Conservation (phyloP, 2,797 vertebrate species). For the Mastacembelus armatus region DNA sequence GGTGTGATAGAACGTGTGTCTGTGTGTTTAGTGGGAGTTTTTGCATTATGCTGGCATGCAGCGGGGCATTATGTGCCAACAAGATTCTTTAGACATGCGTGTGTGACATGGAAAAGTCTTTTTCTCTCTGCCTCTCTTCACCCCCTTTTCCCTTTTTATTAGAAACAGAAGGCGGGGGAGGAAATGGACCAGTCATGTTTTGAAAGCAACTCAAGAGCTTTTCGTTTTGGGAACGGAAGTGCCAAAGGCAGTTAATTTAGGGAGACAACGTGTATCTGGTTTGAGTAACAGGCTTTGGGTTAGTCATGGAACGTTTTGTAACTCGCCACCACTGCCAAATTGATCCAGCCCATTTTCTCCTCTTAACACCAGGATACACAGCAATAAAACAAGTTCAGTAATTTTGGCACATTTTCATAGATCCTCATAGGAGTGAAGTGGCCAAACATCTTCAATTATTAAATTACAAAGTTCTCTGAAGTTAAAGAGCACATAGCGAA, state of each 20-base stretch:
- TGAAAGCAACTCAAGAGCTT: constrained; percentile 67
- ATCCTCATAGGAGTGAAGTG: neutral
- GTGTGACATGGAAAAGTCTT: constrained; percentile 15
- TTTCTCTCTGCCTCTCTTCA: constrained; percentile 48
- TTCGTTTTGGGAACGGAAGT: constrained; percentile 76
- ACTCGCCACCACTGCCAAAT: neutral
- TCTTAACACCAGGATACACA: no score
- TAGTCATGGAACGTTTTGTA: constrained; percentile 36
- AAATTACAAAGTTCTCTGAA: neutral
- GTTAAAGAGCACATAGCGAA: neutral
- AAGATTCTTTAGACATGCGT: constrained; percentile 20
- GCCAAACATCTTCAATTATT: neutral
- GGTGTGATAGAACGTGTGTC: constrained; percentile 8
- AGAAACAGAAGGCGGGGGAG: constrained; percentile 73
- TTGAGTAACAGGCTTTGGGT: constrained; percentile 50
- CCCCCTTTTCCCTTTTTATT: constrained; percentile 70
- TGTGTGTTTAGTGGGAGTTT: constrained; percentile 27
- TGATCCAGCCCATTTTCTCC: no score
- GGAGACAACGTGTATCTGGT: constrained; percentile 64
- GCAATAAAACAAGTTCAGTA: no score
- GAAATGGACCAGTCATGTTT: constrained; percentile 76
- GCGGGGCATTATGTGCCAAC: constrained; percentile 5
- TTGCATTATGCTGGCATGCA: constrained; percentile 16
- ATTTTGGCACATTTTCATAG: neutral
- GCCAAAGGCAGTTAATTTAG: constrained; percentile 68